A percentile compares a stretch with the other conserved stretches of the same genome.
Conservation (phyloP, 2,797 vertebrate species). For the Etheostoma perlongum region DNA sequence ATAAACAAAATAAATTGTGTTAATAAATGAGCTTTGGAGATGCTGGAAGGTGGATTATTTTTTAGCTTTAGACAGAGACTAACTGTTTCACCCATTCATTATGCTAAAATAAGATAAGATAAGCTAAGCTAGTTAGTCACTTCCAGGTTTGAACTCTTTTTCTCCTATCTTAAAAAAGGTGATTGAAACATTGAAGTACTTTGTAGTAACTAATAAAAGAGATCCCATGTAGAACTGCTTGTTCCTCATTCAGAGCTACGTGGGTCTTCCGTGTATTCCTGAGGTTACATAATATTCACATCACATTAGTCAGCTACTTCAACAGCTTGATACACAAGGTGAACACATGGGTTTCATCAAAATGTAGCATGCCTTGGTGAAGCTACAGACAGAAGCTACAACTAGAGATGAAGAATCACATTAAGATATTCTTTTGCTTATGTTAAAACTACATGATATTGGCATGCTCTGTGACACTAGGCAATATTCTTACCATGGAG, state of each 20-base stretch:
- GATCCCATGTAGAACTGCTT: constrained; percentile 4
- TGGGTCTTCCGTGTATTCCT: constrained; percentile 18
- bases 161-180: not conserved
- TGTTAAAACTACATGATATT: not conserved
- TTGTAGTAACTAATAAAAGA: constrained; percentile 22
- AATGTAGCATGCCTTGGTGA: not conserved
- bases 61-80: not conserved
- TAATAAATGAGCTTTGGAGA: not conserved
- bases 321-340: constrained; percentile 13
- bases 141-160: too few relatives aligned
- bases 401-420: not conserved
- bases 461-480: not conserved
- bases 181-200: constrained; percentile 19
- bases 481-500: constrained; percentile 89
- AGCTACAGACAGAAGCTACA: not conserved
- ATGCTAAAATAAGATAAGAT: not conserved
- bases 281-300: constrained; percentile 26
- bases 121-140: not conserved
- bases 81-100: not conserved
- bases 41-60: not conserved
- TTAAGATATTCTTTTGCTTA: not conserved
- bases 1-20: not conserved
- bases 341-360: constrained; percentile 30
- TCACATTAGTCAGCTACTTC: constrained; percentile 33
- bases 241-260: constrained; percentile 2